These are phyloP conservation scores for Sinocyclocheilus rhinocerous DNA, from an alignment of 2,113 vertebrate species.

Conservation along the genomic window DNA sequence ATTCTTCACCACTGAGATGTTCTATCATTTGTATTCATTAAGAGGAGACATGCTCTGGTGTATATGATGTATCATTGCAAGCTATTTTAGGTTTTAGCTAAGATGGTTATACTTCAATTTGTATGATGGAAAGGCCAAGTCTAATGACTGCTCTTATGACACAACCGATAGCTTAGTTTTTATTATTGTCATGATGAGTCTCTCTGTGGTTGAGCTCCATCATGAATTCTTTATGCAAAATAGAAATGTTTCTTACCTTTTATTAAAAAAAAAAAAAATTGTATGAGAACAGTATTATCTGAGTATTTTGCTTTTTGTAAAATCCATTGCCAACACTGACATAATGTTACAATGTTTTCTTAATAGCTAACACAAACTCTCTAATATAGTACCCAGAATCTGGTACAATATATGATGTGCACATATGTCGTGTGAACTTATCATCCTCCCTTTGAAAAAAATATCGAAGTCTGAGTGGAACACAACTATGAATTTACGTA, in stretches of 20 bases:
- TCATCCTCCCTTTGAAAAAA: not conserved
- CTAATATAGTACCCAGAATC: not conserved
- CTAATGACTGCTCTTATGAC: not conserved
- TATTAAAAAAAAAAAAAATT: not conserved
- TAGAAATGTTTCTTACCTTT: not conserved
- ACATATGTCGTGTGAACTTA: too few species aligned
- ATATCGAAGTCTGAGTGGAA: not conserved
- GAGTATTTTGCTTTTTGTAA: too few species aligned
- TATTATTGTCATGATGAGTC: constrained; percentile 12
- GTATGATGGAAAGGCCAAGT: not conserved
- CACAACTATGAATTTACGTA: not conserved
- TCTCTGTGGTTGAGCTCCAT: not conserved
- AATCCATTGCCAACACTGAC: too few species aligned
- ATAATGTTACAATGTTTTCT: too few species aligned
- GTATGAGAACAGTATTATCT: not conserved
- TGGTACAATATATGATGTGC: too few species aligned
- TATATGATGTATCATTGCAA: not conserved
- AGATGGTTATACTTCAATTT: not conserved
- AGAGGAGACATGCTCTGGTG: not conserved
- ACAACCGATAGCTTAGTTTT: not conserved
- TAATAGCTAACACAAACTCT: not conserved
- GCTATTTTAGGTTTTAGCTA: not conserved
- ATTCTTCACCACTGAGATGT: not conserved
- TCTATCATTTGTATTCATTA: not conserved
- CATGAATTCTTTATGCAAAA: not conserved